Evolutionary conservation across 2,888 invertebrate species (phyloP), one percentile per base, ranked within the genome.

Genomic region (Germaria angustata): DNA sequence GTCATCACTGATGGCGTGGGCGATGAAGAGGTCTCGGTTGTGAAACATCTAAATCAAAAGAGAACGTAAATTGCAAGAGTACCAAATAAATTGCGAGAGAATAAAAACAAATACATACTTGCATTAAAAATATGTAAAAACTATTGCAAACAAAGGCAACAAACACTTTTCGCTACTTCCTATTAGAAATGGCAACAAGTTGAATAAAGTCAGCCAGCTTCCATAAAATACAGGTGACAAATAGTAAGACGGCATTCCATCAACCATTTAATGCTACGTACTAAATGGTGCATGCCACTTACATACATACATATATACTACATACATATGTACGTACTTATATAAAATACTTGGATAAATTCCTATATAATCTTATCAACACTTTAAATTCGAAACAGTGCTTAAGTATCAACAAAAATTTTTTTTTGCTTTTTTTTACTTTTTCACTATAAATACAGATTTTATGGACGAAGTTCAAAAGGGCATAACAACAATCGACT

Each of bases 191-290:
- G 11, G n/a, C 68, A 55, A 28, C 41, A 55, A 32, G 17, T 69
- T 69, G 13, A 53, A 69, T 53, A 65, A 15, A 17, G 55, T 15
- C 2, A 68, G 3, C 2, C 69, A 57, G 69, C 57, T 55, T 69
- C 69, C 44, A 69, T 57, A 4, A 24, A 49, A 13, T 22, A 49
- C 24, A 69, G 34, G 57, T 46, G 39, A 44, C 55, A 55, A 69
- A 44, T 22, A 57, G n/a, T 36, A 36, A 34, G n/a, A 57, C 69
- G n/a, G 57, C 57, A 69, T 69, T 57, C 57, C 57, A 57, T 24
- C 8, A 22, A 44, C 17, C 9, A 46, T 17, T 46, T 15, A 46
- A 2, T 8, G 20, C 8, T 20, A 1, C 20, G 2, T 9, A 28
- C 28, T 28, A n/a, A n/a, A n/a, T n/a, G n/a, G 17, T 36, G 53